These are phyloP conservation scores for Dromiciops gliroides DNA, from an alignment of 2,113 vertebrate species.

Conservation along the genomic window DNA sequence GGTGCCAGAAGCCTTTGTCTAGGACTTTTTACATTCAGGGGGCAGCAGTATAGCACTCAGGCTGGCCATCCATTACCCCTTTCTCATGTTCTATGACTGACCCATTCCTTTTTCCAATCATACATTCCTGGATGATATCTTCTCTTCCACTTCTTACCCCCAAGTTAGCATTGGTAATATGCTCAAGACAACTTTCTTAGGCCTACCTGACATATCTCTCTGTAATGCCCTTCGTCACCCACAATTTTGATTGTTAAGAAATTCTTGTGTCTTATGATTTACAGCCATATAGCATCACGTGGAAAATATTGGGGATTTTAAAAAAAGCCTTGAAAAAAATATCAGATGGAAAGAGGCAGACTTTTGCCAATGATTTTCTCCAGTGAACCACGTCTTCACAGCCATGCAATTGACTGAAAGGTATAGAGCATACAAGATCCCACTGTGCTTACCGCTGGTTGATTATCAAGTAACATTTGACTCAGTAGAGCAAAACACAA, in stretches of 20 bases:
- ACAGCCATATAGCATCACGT: not conserved
- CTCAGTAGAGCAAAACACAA: not conserved
- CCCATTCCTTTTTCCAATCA: not conserved
- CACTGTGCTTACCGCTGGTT: not conserved
- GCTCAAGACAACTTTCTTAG: not conserved
- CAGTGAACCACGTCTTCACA: not conserved
- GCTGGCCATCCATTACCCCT: not conserved
- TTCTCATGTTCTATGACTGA: not conserved
- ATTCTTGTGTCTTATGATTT: not conserved
- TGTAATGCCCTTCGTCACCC: not conserved
- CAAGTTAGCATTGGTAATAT: not conserved
- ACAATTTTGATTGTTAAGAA: not conserved
- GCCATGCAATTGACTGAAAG: not conserved
- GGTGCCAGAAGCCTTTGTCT: not conserved
- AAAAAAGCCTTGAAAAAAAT: not conserved
- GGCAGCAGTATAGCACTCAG: not conserved
- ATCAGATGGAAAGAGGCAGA: not conserved
- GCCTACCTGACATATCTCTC: not conserved
- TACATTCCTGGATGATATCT: not conserved
- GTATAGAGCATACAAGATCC: not conserved
- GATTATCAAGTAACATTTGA: constrained; percentile 1
- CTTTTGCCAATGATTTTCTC: not conserved
- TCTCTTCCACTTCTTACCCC: not conserved
- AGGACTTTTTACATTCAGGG: not conserved
- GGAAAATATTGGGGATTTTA: not conserved